Conservation (phyloP, 2,888 invertebrate genomes). For the Icerya purchasi region DNA sequence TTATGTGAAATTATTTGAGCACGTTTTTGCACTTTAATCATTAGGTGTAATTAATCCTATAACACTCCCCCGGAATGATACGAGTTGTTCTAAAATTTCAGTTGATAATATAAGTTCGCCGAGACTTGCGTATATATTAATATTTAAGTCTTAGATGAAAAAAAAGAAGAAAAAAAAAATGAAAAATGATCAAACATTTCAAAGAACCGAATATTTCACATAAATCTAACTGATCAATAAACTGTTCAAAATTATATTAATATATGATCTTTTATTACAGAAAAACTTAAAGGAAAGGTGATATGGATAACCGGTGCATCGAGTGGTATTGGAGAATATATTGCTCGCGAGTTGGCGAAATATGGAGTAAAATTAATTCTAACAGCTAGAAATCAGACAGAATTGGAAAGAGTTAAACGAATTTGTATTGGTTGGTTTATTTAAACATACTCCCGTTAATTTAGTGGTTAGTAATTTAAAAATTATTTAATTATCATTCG, state of each 20-base stretch:
- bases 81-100: no score
- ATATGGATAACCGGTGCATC: conserved; percentile 71
- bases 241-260: neutral
- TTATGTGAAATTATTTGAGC: no score
- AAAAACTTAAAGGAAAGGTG: conserved; percentile 39
- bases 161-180: neutral
- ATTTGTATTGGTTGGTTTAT: conserved; percentile 34
- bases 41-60: no score
- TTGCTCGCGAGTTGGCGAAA: conserved; percentile 44
- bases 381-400: conserved; percentile 39
- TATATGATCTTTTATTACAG: conserved; percentile 23
- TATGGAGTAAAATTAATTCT: conserved; percentile 42
- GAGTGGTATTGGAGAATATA: conserved; percentile 55
- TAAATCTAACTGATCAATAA: no score
- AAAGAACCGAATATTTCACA: no score
- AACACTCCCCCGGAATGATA: no score
- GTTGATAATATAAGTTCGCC: neutral
- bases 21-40: no score
- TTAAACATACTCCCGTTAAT: neutral
- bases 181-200: no score
- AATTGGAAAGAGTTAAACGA: conserved; percentile 41
- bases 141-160: no score
- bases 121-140: no score
- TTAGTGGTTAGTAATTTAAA: conserved; percentile 1
- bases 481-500: neutral